Percentiles rank a stretch among this genome's conserved stretches.
These are phyloP conservation scores for Rhizoglyphus robini DNA, from an alignment of 1,140 invertebrate genomes.

Conservation along the genomic window DNA sequence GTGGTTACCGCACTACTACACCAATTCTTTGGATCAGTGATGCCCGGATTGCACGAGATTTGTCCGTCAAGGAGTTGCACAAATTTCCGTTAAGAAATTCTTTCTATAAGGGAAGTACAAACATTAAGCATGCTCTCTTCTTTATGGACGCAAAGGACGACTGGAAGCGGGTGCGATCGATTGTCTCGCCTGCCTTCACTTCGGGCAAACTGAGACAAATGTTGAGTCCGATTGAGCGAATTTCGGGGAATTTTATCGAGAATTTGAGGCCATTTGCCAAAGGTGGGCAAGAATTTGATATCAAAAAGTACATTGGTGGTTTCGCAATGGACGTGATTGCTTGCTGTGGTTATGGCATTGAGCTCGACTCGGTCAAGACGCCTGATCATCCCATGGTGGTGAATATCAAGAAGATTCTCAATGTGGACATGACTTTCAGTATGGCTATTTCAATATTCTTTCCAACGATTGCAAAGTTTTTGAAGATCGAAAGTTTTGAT, in stretches of 20 bases:
- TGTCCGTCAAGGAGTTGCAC: conserved; percentile 26
- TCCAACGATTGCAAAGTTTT: conserved; percentile 5
- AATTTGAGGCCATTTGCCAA: not conserved
- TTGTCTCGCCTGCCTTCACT: conserved; percentile 18
- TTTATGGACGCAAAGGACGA: conserved; percentile 16
- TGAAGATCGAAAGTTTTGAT: conserved; percentile 7
- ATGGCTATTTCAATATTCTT: not conserved
- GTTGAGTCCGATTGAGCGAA: conserved; percentile 10
- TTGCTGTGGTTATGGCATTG: conserved; percentile 38
- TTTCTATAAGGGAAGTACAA: not conserved
- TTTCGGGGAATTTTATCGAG: not conserved
- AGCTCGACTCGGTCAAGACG: conserved; percentile 33
- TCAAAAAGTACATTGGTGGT: conserved; percentile 28
- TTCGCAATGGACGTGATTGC: conserved; percentile 40
- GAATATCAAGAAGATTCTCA: conserved; percentile 28
- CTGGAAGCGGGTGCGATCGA: conserved; percentile 19
- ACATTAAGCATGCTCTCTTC: not conserved
- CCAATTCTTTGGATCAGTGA: conserved; percentile 21
- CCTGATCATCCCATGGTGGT: conserved; percentile 31
- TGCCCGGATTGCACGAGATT: conserved; percentile 20
- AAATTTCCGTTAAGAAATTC: conserved; percentile 19
- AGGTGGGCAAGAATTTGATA: conserved; percentile 22
- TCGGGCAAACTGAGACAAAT: conserved; percentile 19
- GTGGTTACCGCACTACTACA: not conserved
- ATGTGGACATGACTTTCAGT: conserved; percentile 9